These are phyloP conservation scores for Caenorhabditis sp. DNA, from an alignment of 2,888 invertebrate genomes.

Conservation along the genomic window DNA sequence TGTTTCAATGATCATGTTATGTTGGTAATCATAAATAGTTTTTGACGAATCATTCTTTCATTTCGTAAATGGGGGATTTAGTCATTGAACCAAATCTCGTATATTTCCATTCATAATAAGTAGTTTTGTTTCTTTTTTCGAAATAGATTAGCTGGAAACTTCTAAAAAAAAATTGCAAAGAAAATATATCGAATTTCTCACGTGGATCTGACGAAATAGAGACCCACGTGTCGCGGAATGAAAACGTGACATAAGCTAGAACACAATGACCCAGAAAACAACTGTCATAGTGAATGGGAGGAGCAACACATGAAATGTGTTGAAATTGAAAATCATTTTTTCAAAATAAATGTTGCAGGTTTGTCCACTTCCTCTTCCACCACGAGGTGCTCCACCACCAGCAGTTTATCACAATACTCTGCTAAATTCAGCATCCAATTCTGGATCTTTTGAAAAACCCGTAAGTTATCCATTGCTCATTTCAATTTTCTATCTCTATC, in stretches of 20 bases:
- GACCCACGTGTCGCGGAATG: constrained; percentile 8
- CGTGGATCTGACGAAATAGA: constrained; percentile 1
- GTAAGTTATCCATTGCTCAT: not conserved
- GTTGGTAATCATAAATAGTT: too few species aligned
- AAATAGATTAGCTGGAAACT: too few species aligned
- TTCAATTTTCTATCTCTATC: too few species aligned
- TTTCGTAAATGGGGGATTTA: too few species aligned
- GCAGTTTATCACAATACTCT: constrained; percentile 26
- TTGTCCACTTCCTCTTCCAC: constrained; percentile 38
- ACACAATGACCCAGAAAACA: not conserved
- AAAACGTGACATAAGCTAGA: not conserved
- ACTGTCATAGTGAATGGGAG: not conserved
- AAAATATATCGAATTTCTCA: too few species aligned
- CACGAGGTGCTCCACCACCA: constrained; percentile 39
- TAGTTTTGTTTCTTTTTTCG: too few species aligned
- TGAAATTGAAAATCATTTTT: not conserved
- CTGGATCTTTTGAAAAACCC: constrained; percentile 4
- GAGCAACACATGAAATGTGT: not conserved
- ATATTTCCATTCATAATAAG: too few species aligned
- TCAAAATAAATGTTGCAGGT: constrained; percentile 14
- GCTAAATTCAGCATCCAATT: constrained; percentile 13
- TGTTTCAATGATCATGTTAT: too few species aligned
- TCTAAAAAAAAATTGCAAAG: too few species aligned
- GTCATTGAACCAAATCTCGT: too few species aligned
- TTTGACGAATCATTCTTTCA: too few species aligned